Base-by-base conservation (phyloP, 2,888 invertebrate species). In the Leucozona laternaria region DNA sequence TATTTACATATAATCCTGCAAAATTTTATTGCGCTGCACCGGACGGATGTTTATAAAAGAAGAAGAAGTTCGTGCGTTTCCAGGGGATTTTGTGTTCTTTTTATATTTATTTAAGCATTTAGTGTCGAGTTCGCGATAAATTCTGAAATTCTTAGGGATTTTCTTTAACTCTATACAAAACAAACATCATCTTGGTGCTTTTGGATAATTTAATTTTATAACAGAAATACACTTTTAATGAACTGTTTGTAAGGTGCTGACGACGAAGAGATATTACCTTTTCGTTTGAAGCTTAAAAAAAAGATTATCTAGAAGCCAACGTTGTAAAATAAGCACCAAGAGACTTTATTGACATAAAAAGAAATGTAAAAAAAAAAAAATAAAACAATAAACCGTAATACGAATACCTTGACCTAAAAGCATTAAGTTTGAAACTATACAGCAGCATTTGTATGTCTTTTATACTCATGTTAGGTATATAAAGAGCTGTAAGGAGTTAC, bases 1-100 rank as follows among this genome's bases (percentile, higher is more conserved):
- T n/a, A n/a, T n/a, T n/a, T n/a, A n/a, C n/a, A n/a, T n/a, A n/a
- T 78, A 72, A 82, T 78, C 72, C 28, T 53, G 68, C 31, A 34
- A 72, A 78, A 78, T 72, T 78, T 78, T 78, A 82, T 72, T 25
- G 43, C 78, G 43, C 78, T 80, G 58, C 50, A 57, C 40, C 53
- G 73, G 79, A 57, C 58, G 73, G 79, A 50, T 62, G 48, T 25
- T 34, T 25, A 28, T 20, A 22, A n/a, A 17, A 57, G 48, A 48
- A 57, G 48, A 60, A 57, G n/a, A 64, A 64, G 48, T 79, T 79
- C 40, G 72, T 72, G 72, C 60, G 40, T 55, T 66, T 78, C 28
- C 20, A 43, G 53, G 53, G 53, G 40, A 50, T 7, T n/a, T 20
- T 66, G 10, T 34, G 60, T 80, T 70, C 11, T 73, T 28, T 66